These are phyloP conservation scores for Linurgus olivaceus DNA, from an alignment of 2,797 vertebrate genomes.

Conservation along the genomic window DNA sequence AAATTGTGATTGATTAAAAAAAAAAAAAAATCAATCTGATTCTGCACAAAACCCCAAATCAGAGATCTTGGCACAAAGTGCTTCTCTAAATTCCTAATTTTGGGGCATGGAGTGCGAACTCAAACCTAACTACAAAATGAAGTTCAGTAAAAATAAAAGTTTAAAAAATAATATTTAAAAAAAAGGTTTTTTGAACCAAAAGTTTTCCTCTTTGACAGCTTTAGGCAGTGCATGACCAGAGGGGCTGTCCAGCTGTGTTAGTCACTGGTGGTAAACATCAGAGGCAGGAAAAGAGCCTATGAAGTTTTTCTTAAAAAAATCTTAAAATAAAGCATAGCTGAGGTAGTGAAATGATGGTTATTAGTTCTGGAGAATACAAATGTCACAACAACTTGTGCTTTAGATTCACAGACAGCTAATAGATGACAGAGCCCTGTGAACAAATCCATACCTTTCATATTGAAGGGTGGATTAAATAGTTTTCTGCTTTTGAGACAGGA, in stretches of 20 bases:
- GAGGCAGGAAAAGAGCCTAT: background rate
- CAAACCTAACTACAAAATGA: background rate
- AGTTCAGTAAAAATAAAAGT: background rate
- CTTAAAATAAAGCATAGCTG: background rate
- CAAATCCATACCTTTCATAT: background rate
- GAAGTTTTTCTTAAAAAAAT: background rate
- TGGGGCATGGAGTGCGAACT: background rate
- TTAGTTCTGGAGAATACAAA: background rate
- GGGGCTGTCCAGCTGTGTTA: background rate
- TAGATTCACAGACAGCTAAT: background rate
- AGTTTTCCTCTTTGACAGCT: background rate
- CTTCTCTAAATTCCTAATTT: background rate
- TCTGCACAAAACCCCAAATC: background rate
- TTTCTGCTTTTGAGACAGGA: background rate
- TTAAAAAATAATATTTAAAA: accelerated
- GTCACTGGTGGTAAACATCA: background rate
- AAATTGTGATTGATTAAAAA: background rate
- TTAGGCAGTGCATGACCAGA: background rate
- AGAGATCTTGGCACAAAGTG: background rate
- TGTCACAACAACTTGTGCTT: background rate
- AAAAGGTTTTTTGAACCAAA: background rate
- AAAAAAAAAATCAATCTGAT: background rate
- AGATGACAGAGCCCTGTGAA: background rate
- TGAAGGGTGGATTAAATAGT: background rate
- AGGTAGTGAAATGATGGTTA: background rate